These are phyloP conservation scores for Sesamia inferens DNA, from an alignment of 2,888 invertebrate genomes.

Conservation along the genomic window DNA sequence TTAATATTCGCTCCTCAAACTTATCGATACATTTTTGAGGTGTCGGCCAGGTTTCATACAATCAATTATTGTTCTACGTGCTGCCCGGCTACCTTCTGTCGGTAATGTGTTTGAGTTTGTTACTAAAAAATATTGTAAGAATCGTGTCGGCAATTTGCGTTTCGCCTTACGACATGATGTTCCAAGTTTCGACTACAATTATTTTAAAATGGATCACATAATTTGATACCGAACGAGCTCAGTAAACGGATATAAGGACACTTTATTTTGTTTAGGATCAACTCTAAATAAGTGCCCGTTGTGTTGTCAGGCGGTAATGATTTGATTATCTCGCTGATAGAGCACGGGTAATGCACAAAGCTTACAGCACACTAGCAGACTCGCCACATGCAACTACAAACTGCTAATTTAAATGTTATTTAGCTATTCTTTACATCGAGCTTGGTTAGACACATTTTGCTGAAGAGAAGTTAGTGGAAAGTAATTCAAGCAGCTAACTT, in stretches of 20 bases:
- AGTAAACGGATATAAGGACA: constrained; percentile 59
- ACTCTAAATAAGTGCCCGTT: constrained; percentile 78
- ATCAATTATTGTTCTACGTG: constrained; percentile 89
- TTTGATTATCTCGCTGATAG: constrained; percentile 84
- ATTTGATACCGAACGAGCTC: constrained; percentile 71
- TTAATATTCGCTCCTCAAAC: constrained; percentile 77
- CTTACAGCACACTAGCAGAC: constrained; percentile 64
- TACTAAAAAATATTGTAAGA: constrained; percentile 77
- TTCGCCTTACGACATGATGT: constrained; percentile 64
- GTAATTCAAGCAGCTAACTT: constrained; percentile 41
- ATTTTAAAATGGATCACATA: constrained; percentile 67
- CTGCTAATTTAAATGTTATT: constrained; percentile 56
- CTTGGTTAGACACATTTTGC: constrained; percentile 43
- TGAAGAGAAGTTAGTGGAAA: constrained; percentile 46
- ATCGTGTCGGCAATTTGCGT: constrained; percentile 78
- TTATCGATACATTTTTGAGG: constrained; percentile 83
- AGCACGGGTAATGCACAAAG: constrained; percentile 79
- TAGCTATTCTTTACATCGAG: constrained; percentile 50
- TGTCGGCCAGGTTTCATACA: constrained; percentile 85
- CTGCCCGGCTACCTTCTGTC: constrained; percentile 84
- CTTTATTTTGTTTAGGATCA: constrained; percentile 69
- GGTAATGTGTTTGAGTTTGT: constrained; percentile 80
- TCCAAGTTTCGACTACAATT: constrained; percentile 63
- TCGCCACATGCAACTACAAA: constrained; percentile 53
- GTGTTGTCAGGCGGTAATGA: constrained; percentile 80